phyloP scores from a whole-genome alignment of 2,888 invertebrate genomes.

The Troides aeacus region DNA sequence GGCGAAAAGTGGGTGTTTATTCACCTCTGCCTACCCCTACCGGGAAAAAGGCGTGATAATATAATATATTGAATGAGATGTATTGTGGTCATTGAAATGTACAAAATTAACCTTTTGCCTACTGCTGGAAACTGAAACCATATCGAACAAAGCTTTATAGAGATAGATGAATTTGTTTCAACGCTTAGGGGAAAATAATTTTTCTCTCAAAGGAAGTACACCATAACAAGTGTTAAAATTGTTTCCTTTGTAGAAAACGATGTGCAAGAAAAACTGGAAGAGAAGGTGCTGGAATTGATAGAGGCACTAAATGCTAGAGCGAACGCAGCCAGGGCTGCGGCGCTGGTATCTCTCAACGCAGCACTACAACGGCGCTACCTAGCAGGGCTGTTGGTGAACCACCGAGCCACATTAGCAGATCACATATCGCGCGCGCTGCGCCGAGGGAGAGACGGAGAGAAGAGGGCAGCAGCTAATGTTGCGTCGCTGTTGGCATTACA shows the following conservation, averaged over 20 bases:
- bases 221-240: no score
- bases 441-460: conserved; percentile 91
- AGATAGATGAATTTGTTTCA: no score
- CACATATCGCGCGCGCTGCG: conserved; percentile 89
- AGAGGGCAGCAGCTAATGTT: conserved; percentile 88
- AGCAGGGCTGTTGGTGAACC: conserved; percentile 87
- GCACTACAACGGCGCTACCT: conserved; percentile 89
- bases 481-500: conserved; percentile 91
- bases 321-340: conserved; percentile 87
- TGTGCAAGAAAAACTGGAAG: conserved; percentile 86
- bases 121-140: no score
- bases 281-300: conserved; percentile 91
- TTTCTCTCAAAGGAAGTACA: no score
- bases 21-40: no score
- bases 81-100: no score
- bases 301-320: conserved; percentile 95
- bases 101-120: no score
- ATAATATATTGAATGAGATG: background rate
- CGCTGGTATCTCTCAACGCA: conserved; percentile 85
- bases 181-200: no score
- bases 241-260: conserved; percentile 69
- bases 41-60: no score
- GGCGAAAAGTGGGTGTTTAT: no score
- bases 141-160: no score
- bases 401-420: conserved; percentile 90